Percentiles rank a stretch among this genome's conserved stretches.
phyloP scores from a whole-genome alignment of 2,797 vertebrate species.

The Erithacus rubecula region DNA sequence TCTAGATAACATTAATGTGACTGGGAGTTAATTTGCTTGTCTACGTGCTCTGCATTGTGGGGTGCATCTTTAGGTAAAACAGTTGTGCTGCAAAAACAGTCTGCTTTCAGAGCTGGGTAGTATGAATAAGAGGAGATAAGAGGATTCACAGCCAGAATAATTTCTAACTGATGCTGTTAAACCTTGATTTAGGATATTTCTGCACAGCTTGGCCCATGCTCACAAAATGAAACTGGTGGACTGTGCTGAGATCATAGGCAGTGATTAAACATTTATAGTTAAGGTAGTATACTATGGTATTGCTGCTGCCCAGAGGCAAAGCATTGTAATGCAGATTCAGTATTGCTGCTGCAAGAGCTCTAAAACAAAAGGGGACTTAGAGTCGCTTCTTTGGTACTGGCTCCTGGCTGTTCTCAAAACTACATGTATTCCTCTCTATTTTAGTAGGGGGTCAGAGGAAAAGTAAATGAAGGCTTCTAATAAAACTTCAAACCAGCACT shows the following conservation, averaged over 20 bases:
- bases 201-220: constrained; percentile 6
- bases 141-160: constrained; percentile 37
- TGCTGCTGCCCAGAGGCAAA: constrained; percentile 52
- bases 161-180: constrained; percentile 58
- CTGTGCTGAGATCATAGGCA: constrained; percentile 47
- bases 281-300: constrained; percentile 6
- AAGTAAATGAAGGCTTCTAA: not conserved
- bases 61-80: constrained; percentile 34
- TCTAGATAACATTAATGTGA: constrained; percentile 17
- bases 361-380: not conserved
- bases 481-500: constrained; percentile 17
- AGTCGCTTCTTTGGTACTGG: not conserved
- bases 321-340: constrained; percentile 55
- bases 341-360: constrained; percentile 27
- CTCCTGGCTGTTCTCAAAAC: constrained; percentile 1
- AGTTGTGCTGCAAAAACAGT: not conserved
- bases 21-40: constrained; percentile 60
- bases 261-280: constrained; percentile 49
- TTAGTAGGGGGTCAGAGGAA: not conserved
- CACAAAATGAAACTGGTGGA: constrained; percentile 47
- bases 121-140: constrained; percentile 51
- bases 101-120: not conserved
- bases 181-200: constrained; percentile 43
- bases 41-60: constrained; percentile 30
- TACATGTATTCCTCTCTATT: not conserved